A percentile compares a stretch with the other conserved stretches of the same genome.
These are phyloP conservation scores for Pterostichus niger DNA, from an alignment of 2,888 invertebrate species.

Conservation along the genomic window DNA sequence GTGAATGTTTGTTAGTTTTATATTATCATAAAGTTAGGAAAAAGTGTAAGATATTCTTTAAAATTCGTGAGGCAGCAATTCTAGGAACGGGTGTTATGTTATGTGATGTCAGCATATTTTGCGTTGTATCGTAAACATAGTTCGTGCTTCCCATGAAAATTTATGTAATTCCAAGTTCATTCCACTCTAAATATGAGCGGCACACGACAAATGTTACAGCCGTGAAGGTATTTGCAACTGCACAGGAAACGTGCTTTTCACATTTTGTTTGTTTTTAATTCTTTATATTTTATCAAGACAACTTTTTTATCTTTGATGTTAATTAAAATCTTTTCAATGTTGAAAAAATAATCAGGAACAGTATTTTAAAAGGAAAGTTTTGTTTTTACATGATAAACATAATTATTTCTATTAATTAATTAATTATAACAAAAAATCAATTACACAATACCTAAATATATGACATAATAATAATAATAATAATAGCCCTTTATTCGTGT, in stretches of 20 bases:
- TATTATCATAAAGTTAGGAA: background rate
- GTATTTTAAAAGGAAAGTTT: too few relatives aligned
- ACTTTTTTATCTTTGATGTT: too few relatives aligned
- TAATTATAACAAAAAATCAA: too few relatives aligned
- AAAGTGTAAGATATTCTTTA: background rate
- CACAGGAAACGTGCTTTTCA: slow-evolving; percentile 18
- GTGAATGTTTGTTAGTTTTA: background rate
- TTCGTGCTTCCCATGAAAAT: slow-evolving; percentile 41
- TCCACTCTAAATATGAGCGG: slow-evolving; percentile 4
- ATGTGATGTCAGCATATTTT: slow-evolving; percentile 30
- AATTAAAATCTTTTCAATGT: too few relatives aligned
- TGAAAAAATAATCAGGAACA: too few relatives aligned
- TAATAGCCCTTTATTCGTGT: too few relatives aligned
- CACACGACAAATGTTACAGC: background rate
- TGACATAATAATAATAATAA: too few relatives aligned
- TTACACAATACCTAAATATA: too few relatives aligned
- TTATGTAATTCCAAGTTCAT: slow-evolving; percentile 7
- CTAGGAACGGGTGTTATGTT: slow-evolving; percentile 9
- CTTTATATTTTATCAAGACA: too few relatives aligned
- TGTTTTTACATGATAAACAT: too few relatives aligned
- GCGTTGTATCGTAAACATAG: slow-evolving; percentile 11
- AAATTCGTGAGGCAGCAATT: slow-evolving; percentile 2
- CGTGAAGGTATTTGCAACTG: slow-evolving; percentile 38
- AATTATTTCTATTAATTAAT: too few relatives aligned
- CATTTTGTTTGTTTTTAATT: background rate